Percentiles rank a stretch among this genome's conserved stretches.
phyloP scores from a whole-genome alignment of 2,797 vertebrate species.

The Dipus sagitta region DNA sequence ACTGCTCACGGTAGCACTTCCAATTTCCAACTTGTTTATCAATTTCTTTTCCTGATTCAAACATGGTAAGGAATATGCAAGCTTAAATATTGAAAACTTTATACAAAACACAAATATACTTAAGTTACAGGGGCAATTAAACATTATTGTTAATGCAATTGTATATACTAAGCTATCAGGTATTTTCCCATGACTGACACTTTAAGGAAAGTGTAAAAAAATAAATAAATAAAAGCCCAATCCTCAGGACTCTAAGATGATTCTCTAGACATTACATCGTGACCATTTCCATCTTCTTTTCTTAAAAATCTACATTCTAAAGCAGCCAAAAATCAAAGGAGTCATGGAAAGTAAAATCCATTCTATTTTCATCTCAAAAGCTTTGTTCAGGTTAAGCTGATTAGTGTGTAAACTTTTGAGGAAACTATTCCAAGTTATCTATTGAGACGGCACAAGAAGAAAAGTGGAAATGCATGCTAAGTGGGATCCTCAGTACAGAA shows the following conservation, averaged over 20 bases:
- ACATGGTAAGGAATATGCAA: not conserved
- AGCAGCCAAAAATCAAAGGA: constrained; percentile 1
- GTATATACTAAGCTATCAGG: not conserved
- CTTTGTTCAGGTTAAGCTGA: constrained; percentile 55
- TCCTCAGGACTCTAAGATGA: constrained; percentile 9
- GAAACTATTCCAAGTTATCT: constrained; percentile 23
- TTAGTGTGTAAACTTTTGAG: constrained; percentile 28
- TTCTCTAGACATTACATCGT: not conserved
- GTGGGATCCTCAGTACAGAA: not conserved
- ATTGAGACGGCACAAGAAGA: constrained; percentile 12
- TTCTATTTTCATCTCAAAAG: constrained; percentile 44
- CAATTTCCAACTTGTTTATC: constrained; percentile 57
- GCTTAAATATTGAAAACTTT: constrained; percentile 49
- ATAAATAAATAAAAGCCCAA: not conserved
- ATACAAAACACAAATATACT: not conserved
- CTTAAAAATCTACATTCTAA: constrained; percentile 25
- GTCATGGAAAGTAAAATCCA: constrained; percentile 23
- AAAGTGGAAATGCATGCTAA: constrained; percentile 4
- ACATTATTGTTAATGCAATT: not conserved
- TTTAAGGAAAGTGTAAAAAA: not conserved
- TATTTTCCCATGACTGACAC: not conserved
- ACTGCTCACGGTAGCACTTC: constrained; percentile 49
- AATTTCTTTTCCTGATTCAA: constrained; percentile 35
- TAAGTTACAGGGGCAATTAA: not conserved
- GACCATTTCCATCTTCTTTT: constrained; percentile 28